Percentiles rank a stretch among this genome's conserved stretches.
phyloP scores from a whole-genome alignment of 1,140 invertebrate genomes.

The Tenebrio molitor region DNA sequence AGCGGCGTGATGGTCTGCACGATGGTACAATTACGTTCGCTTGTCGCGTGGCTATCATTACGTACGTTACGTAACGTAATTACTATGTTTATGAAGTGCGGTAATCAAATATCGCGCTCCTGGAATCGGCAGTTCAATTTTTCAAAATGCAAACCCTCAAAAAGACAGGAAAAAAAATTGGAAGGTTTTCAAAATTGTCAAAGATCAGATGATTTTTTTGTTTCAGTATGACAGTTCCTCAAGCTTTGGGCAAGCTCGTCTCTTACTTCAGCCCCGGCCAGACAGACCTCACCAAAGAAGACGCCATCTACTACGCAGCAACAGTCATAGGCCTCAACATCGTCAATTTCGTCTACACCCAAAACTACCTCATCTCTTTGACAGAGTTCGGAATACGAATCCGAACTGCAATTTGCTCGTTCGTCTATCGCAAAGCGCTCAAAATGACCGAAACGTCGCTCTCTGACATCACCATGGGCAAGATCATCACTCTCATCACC shows the following conservation, averaged over 20 bases:
- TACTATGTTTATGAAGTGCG: too few species aligned
- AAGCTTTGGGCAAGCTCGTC: slow-evolving; percentile 78
- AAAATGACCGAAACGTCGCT: slow-evolving; percentile 74
- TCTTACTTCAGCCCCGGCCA: slow-evolving; percentile 74
- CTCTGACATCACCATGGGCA: slow-evolving; percentile 80
- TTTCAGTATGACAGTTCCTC: slow-evolving; percentile 71
- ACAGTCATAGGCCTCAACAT: slow-evolving; percentile 78
- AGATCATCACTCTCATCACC: slow-evolving; percentile 89
- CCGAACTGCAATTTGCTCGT: slow-evolving; percentile 80
- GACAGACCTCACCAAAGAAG: slow-evolving; percentile 54
- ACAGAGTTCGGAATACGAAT: slow-evolving; percentile 80
- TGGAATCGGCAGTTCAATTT: too few species aligned
- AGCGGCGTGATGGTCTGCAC: too few species aligned
- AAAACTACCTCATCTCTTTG: slow-evolving; percentile 83
- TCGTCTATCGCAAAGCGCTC: slow-evolving; percentile 86
- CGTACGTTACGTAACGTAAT: too few species aligned
- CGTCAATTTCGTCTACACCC: slow-evolving; percentile 78
- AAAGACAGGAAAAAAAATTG: too few species aligned
- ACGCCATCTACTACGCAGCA: slow-evolving; percentile 77
- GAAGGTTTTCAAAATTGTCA: too few species aligned
- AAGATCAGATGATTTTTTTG: slow-evolving; percentile 6
- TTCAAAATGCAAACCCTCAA: too few species aligned
- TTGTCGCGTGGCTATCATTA: too few species aligned
- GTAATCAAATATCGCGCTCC: too few species aligned
- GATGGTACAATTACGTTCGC: too few species aligned